Conservation (phyloP, 2,113 vertebrate species). For the Mirza zaza region DNA sequence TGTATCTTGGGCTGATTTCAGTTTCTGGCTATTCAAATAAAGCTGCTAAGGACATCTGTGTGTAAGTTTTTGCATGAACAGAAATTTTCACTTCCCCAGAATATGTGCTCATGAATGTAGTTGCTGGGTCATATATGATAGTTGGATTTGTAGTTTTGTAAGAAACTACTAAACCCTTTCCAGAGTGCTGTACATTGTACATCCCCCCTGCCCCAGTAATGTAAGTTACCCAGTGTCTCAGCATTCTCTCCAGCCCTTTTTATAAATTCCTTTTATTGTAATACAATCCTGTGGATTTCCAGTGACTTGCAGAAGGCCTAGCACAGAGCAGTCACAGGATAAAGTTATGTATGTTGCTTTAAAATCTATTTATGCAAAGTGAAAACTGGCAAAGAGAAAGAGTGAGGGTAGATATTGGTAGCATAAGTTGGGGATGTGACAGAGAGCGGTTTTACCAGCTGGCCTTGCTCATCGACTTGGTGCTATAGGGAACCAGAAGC, state of each 20-base stretch:
- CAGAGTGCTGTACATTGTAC: neutral
- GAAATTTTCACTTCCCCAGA: neutral
- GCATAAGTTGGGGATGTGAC: neutral
- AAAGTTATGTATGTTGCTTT: neutral
- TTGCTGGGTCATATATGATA: neutral
- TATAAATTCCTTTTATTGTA: neutral
- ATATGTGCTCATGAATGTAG: neutral
- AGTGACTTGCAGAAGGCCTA: neutral
- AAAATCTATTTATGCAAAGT: neutral
- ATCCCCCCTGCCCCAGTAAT: neutral
- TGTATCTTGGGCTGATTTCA: neutral
- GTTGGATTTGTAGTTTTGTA: neutral
- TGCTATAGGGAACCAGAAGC: neutral
- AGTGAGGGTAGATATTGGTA: too few relatives aligned
- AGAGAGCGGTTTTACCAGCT: neutral
- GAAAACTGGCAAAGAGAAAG: neutral
- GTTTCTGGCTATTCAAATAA: neutral
- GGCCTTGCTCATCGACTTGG: neutral
- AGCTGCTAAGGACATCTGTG: neutral
- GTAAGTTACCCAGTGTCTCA: neutral
- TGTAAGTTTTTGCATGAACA: neutral
- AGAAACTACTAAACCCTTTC: neutral
- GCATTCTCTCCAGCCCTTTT: neutral
- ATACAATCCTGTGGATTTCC: neutral
- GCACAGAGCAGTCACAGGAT: neutral